Evolutionary conservation across 2,797 vertebrate species (phyloP).

Genomic region (Xiphophorus birchmanni): DNA sequence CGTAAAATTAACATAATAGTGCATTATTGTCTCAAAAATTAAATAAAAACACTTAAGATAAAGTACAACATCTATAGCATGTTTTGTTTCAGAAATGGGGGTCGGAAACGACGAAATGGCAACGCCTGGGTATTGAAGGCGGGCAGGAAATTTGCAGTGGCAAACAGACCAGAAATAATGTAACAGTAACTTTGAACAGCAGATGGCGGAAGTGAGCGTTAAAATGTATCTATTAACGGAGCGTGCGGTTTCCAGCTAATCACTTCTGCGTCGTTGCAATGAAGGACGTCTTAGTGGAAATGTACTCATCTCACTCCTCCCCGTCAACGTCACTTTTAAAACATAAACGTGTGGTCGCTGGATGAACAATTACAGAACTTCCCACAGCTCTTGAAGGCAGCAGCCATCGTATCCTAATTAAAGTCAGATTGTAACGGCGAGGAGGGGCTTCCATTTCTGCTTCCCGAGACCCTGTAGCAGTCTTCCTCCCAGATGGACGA

Average conservation of each 20-base stretch:
- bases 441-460: conserved; percentile 58
- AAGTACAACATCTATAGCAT: neutral
- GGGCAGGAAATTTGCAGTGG: neutral
- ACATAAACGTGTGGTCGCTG: neutral
- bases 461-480: conserved; percentile 14
- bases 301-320: neutral
- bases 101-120: neutral
- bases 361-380: neutral
- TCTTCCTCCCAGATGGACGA: conserved; percentile 36
- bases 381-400: conserved; percentile 55
- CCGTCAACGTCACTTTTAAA: neutral
- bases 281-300: neutral
- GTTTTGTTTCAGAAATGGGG: neutral
- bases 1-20: neutral
- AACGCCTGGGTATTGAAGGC: neutral
- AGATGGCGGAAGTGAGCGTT: conserved; percentile 53
- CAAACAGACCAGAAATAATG: neutral
- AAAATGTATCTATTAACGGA: neutral
- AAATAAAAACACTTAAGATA: neutral
- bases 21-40: neutral
- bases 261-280: neutral
- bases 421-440: conserved; percentile 60
- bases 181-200: conserved; percentile 9
- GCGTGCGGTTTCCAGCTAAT: neutral
- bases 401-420: conserved; percentile 58